phyloP scores from a whole-genome alignment of 2,797 vertebrate genomes.

The Peromyscus nudipes region DNA sequence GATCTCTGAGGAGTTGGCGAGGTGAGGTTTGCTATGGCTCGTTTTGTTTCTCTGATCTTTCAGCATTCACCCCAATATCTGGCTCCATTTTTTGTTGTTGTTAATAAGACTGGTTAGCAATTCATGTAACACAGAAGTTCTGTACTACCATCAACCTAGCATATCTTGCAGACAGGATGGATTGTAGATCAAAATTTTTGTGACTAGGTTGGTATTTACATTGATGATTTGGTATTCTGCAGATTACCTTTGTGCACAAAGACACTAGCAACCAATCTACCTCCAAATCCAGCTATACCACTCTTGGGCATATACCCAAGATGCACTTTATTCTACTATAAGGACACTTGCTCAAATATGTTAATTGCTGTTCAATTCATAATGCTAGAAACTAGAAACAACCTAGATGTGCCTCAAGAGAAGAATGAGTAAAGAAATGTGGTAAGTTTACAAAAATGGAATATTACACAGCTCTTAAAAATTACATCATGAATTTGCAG shows the following conservation, averaged over 20 bases:
- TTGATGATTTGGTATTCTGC: background rate
- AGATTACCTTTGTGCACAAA: background rate
- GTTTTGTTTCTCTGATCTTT: no score
- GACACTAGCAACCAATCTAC: background rate
- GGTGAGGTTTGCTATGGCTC: no score
- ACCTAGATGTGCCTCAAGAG: background rate
- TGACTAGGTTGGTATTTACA: background rate
- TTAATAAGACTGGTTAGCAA: no score
- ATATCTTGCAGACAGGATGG: background rate
- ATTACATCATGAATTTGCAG: background rate
- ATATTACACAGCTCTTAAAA: background rate
- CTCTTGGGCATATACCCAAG: background rate
- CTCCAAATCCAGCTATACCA: background rate
- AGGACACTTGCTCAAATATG: background rate
- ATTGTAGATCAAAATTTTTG: background rate
- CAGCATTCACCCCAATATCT: no score
- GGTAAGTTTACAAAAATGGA: background rate
- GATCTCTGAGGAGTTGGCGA: no score
- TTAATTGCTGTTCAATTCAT: background rate
- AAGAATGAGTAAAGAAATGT: background rate
- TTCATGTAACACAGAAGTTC: background rate
- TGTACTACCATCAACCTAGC: no score
- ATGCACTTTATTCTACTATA: background rate
- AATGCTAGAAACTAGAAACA: background rate
- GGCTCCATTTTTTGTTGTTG: no score